phyloP scores from a whole-genome alignment of 1,140 invertebrate species.

The Drosophila orena region DNA sequence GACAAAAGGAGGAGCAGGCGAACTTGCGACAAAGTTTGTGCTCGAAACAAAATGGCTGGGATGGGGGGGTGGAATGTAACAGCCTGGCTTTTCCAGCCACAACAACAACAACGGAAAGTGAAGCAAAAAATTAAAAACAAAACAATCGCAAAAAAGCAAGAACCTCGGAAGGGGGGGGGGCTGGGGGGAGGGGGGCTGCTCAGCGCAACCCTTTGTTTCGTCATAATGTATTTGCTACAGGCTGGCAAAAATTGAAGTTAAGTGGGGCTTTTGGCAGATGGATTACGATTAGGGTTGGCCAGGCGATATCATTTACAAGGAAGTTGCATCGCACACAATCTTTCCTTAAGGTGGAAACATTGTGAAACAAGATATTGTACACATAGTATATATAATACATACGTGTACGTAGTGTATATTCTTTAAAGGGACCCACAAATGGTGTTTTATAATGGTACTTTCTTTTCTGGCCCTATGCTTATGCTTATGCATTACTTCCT shows the following conservation, averaged over 20 bases:
- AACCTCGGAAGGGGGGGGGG: no score
- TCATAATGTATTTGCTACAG: slow-evolving; percentile 66
- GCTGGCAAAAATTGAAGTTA: slow-evolving; percentile 60
- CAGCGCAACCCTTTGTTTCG: slow-evolving; percentile 55
- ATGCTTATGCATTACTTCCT: no score
- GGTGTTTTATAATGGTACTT: not conserved
- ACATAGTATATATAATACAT: no score
- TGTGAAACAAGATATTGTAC: no score
- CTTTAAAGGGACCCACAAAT: no score
- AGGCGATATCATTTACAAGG: not conserved
- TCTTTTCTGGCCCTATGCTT: no score
- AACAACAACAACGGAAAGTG: not conserved
- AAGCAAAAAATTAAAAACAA: slow-evolving; percentile 11
- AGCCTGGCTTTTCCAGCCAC: slow-evolving; percentile 40
- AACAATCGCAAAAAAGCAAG: no score
- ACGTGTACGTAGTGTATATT: no score
- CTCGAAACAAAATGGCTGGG: slow-evolving; percentile 5
- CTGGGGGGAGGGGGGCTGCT: no score
- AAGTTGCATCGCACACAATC: no score
- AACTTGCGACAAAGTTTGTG: slow-evolving; percentile 66
- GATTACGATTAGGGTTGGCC: not conserved
- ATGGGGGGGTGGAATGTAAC: slow-evolving; percentile 24
- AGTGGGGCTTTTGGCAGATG: not conserved
- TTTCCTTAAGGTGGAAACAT: not conserved
- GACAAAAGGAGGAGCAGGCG: slow-evolving; percentile 49